Base-by-base conservation (phyloP, 2,888 invertebrate genomes). In the Nemapogon koenigi region DNA sequence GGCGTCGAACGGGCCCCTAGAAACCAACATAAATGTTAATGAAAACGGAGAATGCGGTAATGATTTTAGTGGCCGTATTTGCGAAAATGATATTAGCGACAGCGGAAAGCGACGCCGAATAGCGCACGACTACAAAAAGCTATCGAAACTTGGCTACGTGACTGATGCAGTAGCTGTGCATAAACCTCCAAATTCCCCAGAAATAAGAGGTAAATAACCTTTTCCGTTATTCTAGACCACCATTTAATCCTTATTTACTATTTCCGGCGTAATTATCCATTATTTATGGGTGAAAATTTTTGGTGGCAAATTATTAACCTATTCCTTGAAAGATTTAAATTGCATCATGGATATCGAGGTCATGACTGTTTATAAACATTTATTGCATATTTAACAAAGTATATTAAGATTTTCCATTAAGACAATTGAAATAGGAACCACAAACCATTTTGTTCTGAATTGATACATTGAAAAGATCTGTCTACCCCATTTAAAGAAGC, bases 301-400 rank as follows among this genome's bases (percentile, higher is more conserved):
- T 72, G 76, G 76, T 68, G 76, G 76, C 75, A 75, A 75, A 70
- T 52, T 46, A 56, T 16, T 76, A 76, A 75, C 75, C 76, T 76
- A 72, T 61, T 13, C 51, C 49, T 52, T n/a, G n/a, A n/a, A n/a
- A n/a, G n/a, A n/a, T n/a, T 53, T 46, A 19, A 64, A 63, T 73
- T 73, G 71, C 72, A 73, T 75, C 72, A 49, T 59, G 44, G 46
- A 7, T 56, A 56, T 58, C 59, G 75, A 72, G 75, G 76, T 73
- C 73, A 72, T 48, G 57, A 51, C 47, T 78, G 76, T 78, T 76
- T 65, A 75, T 75, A 66, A 78, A 78, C 76, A 78, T 51, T 57
- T 59, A 51, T 52, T n/a, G 11, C 7, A 6, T n/a, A n/a, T 28
- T n/a, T 28, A n/a, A 28, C n/a, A 28, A n/a, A n/a, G n/a, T n/a